Conservation (phyloP, 2,888 invertebrate genomes). For the Eupithecia insigniata region DNA sequence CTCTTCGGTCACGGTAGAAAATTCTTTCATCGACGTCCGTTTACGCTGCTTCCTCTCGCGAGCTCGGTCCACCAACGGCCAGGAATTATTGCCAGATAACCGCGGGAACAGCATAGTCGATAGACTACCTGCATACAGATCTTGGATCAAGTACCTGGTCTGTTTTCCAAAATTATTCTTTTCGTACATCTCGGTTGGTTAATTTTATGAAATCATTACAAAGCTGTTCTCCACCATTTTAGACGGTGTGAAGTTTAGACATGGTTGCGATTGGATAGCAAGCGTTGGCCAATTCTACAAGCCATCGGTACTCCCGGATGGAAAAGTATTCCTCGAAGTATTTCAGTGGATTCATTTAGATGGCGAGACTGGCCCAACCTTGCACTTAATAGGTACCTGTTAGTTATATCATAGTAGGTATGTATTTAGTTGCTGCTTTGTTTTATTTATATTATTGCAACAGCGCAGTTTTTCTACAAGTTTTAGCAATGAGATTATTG, state of each 20-base stretch:
- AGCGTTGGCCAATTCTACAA: constrained; percentile 68
- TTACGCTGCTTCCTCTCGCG: not conserved
- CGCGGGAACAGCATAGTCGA: not conserved
- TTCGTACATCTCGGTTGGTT: not conserved
- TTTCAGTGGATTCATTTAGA: constrained; percentile 65
- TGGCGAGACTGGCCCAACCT: constrained; percentile 40
- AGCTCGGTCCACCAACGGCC: not conserved
- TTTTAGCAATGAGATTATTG: not conserved
- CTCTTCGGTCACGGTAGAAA: not conserved
- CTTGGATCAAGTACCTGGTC: not conserved
- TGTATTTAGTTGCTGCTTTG: constrained; percentile 16
- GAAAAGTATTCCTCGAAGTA: constrained; percentile 60
- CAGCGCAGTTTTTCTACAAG: not conserved
- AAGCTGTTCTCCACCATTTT: not conserved
- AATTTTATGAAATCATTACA: not conserved
- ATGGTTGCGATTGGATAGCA: constrained; percentile 69
- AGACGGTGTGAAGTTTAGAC: constrained; percentile 69
- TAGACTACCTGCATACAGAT: not conserved
- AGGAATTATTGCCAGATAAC: not conserved
- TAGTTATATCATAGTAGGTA: not conserved
- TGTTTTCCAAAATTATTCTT: not conserved
- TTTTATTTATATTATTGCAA: not conserved
- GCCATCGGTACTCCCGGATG: constrained; percentile 70
- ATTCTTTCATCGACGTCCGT: not conserved
- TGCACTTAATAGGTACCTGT: not conserved